These are phyloP conservation scores for Ondatra zibethicus DNA, from an alignment of 2,113 vertebrate species.

Conservation along the genomic window DNA sequence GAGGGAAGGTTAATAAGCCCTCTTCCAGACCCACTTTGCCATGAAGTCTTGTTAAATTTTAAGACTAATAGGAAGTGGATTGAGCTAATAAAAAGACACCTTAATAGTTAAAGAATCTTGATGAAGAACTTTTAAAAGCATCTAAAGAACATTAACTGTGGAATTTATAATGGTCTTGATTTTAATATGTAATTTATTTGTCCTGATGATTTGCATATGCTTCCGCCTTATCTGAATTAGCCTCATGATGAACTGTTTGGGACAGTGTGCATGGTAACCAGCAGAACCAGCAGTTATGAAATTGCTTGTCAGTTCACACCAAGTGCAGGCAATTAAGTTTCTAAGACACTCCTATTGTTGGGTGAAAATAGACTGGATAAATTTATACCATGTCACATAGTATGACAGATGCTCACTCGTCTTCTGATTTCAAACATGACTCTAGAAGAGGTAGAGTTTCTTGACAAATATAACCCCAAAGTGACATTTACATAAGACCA, in stretches of 20 bases:
- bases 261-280: constrained; percentile 40
- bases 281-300: constrained; percentile 68
- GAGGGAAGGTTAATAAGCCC: constrained; percentile 78
- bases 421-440: constrained; percentile 67
- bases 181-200: constrained; percentile 55
- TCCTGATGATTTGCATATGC: constrained; percentile 58
- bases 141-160: constrained; percentile 53
- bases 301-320: constrained; percentile 74
- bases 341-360: constrained; percentile 57
- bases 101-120: constrained; percentile 67
- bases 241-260: constrained; percentile 74
- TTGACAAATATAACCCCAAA: constrained; percentile 71
- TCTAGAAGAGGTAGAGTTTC: constrained; percentile 70
- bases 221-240: constrained; percentile 72
- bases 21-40: constrained; percentile 73
- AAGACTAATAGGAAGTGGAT: constrained; percentile 75
- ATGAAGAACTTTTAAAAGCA: constrained; percentile 37
- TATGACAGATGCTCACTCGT: constrained; percentile 67
- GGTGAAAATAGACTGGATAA: constrained; percentile 74
- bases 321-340: constrained; percentile 78
- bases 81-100: constrained; percentile 69
- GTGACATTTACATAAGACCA: constrained; percentile 71
- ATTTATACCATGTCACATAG: constrained; percentile 62
- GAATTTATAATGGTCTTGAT: constrained; percentile 65
- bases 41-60: constrained; percentile 73